A percentile compares a stretch with the other conserved stretches of the same genome.
These are phyloP conservation scores for Pteronura brasiliensis DNA, from an alignment of 2,113 vertebrate genomes.

Conservation along the genomic window DNA sequence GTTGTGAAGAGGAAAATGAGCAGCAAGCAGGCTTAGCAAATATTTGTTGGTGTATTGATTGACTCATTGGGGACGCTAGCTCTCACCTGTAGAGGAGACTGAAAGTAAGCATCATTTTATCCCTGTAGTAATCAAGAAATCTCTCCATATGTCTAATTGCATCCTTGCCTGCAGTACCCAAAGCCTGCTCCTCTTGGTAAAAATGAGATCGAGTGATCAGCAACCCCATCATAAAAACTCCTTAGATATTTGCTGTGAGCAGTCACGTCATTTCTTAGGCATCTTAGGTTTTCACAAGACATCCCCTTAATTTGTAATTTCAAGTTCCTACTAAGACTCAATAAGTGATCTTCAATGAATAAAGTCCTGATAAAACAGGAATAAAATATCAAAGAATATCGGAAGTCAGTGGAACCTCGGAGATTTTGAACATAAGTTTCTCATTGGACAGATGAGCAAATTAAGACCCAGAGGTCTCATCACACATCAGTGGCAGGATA, in stretches of 20 bases:
- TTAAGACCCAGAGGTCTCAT: background rate
- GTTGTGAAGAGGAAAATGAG: constrained; percentile 49
- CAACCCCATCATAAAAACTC: background rate
- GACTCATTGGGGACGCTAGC: constrained; percentile 40
- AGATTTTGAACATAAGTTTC: background rate
- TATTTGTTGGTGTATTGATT: constrained; percentile 68
- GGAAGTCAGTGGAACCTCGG: background rate
- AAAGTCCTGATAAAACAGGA: constrained; percentile 32
- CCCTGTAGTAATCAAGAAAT: constrained; percentile 67
- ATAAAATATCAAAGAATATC: background rate
- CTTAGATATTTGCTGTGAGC: background rate
- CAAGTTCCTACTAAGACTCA: background rate
- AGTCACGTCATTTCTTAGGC: background rate
- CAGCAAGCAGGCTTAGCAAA: constrained; percentile 50
- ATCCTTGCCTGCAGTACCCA: constrained; percentile 33
- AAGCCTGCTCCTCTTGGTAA: background rate
- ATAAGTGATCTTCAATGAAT: background rate
- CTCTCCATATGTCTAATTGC: constrained; percentile 58
- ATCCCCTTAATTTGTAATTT: constrained; percentile 19
- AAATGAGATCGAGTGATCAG: background rate
- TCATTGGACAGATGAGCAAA: background rate
- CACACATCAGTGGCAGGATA: background rate
- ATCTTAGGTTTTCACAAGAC: background rate
- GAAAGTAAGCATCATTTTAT: constrained; percentile 36
- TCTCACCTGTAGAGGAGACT: constrained; percentile 58